Evolutionary conservation across 2,797 vertebrate species (phyloP), one percentile per base, ranked within the genome.

Genomic region (Spheniscus humboldti): DNA sequence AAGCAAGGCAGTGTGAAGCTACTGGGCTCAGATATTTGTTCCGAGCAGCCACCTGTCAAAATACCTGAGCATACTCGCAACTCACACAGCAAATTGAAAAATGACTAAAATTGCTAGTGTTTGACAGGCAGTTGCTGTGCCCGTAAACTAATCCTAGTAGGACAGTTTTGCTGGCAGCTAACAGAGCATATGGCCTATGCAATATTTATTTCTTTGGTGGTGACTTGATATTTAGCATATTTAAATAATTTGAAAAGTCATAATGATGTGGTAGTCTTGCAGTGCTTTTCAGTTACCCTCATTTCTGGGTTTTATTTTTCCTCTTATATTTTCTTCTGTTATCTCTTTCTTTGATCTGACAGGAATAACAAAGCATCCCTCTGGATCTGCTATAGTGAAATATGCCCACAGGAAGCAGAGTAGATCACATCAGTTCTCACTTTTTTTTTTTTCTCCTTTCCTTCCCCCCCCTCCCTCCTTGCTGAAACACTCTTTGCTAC

Each of bases 181-280:
- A 90, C 97, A 97, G 96, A 97, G 94, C 96, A 97, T 97, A 97
- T 93, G 97, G 91, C 93, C 96, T 96, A 96, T 97, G 94, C 96
- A 97, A 95, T 98, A 98, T 97, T 98, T 98, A 96, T 98, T 97
- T 98, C 97, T 98, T 98, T 95, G 80, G 39, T 93, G 67, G 77
- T 71, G 90, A 55, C 47, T 94, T 96, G 93, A 80, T 96, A 92
- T 89, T 95, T 91, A 97, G 53, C 84, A 88, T 93, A 96, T 95
- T 95, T 97, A 96, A 94, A 97, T 93, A 88, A 92, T 90, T 92
- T 81, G 87, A 95, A 48, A 90, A 96, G 67, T 96, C 86, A 87
- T 95, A 91, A 97, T 94, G 88, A 90, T 71, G 55, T 9, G 0
- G n/a, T 88, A 90, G 86, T 74, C 90, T 96, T 93, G 69, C 59